Percentiles rank a stretch among this genome's conserved stretches.
Evolutionary conservation across 2,888 invertebrate species (phyloP).

Genomic region (Parascotia fuliginaria): DNA sequence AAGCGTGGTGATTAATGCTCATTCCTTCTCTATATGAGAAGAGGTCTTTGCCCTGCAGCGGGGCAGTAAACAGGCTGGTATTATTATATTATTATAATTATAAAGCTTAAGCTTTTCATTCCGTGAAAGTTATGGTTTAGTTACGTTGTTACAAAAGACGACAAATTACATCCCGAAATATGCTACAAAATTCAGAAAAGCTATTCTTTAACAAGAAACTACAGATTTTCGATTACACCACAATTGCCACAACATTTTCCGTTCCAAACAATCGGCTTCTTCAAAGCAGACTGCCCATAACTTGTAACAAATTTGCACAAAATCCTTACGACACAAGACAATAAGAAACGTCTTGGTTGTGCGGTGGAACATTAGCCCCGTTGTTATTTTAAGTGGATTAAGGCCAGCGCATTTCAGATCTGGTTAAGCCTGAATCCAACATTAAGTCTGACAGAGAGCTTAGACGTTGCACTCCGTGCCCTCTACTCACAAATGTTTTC

Average conservation of each 20-base stretch:
- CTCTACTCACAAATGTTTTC: conserved; percentile 35
- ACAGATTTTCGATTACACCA: conserved; percentile 2
- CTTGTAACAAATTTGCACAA: conserved; percentile 64
- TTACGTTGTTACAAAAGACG: too few species aligned
- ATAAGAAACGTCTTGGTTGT: conserved; percentile 66
- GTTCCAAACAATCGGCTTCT: conserved; percentile 2
- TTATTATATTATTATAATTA: too few species aligned
- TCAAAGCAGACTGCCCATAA: conserved; percentile 18
- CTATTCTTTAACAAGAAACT: neutral
- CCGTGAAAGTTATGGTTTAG: too few species aligned
- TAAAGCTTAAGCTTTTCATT: too few species aligned
- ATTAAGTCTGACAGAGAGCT: conserved; percentile 76
- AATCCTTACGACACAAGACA: conserved; percentile 67
- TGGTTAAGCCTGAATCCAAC: conserved; percentile 75
- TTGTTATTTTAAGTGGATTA: conserved; percentile 85
- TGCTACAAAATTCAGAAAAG: too few species aligned
- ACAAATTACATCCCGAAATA: too few species aligned
- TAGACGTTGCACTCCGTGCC: conserved; percentile 69
- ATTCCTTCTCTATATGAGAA: too few species aligned
- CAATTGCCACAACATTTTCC: conserved; percentile 25
- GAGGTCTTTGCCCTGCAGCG: too few species aligned
- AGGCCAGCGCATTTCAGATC: conserved; percentile 80
- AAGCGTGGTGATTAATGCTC: too few species aligned
- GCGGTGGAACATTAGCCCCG: conserved; percentile 69
- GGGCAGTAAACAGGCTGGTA: too few species aligned